Evolutionary conservation across 1,140 invertebrate species (phyloP), one percentile per base, ranked within the genome.

Genomic region (Adelges cooleyi): DNA sequence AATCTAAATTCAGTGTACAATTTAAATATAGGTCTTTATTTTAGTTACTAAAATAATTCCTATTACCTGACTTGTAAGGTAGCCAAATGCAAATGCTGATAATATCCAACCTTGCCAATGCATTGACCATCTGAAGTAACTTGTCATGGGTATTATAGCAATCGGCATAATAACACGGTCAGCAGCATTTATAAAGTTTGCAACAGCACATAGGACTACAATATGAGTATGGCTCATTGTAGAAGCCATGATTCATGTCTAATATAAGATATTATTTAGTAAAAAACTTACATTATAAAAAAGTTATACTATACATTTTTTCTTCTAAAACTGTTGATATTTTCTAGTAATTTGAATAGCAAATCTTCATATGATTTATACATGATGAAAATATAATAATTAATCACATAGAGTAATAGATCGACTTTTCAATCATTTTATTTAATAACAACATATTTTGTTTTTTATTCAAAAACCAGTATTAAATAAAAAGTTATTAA

Each of bases 131-230:
- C 84, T 80, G 71, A 82, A 89, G 71, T 87, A 77, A 71, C 85
- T 80, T 2, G 83, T 81, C 86, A 89, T 89, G 1, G 80, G 83
- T 33, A 89, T 81, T 66, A 89, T 87, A 13, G 86, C 84, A 49
- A 89, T 86, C 1, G 87, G 86, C 86, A 89, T 88, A 50, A 89
- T 84, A 18, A 88, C 85, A 67, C 86, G 74, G 74, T 89, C 87
- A 2, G 86, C 86, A 42, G 86, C 83, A 74, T 89, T 89, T 67
- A 89, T 88, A 68, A 89, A 87, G 75, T 89, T 89, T 18, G 86
- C 86, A 56, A 82, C 75, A 5, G 84, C 86, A 72, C 86, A 88
- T 49, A 89, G 72, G 46, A 81, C 82, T 20, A 88, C 82, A 65
- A 84, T 84, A 33, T 77, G 74, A 49, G 80, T 48, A 1, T 48